Percentiles rank a stretch among this genome's conserved stretches.
phyloP scores from a whole-genome alignment of 2,113 vertebrate species.

The Dryoscopus gambensis region DNA sequence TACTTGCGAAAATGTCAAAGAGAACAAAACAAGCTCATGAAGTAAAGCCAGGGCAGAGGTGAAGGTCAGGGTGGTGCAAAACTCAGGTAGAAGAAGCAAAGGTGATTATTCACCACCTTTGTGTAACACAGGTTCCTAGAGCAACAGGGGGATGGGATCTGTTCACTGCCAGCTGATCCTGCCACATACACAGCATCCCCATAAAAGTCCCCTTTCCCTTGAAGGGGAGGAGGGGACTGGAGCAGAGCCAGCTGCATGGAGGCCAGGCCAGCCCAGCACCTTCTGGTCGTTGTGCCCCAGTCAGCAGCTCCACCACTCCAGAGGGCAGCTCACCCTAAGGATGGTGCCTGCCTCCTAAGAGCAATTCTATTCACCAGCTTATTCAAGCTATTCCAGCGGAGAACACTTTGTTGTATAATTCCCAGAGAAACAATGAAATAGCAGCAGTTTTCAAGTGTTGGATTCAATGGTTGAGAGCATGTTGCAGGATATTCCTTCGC shows the following conservation, averaged over 20 bases:
- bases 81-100: neutral
- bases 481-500: neutral
- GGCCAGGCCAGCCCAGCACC: neutral
- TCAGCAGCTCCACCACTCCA: accelerated
- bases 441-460: neutral
- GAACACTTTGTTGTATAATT: neutral
- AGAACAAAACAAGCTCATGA: neutral
- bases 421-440: neutral
- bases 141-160: neutral
- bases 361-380: neutral
- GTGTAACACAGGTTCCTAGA: accelerated
- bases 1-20: neutral
- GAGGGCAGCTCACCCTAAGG: neutral
- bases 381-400: neutral
- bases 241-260: neutral
- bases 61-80: neutral
- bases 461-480: accelerated
- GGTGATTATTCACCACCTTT: neutral
- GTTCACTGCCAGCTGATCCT: neutral
- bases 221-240: neutral
- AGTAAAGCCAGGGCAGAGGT: neutral
- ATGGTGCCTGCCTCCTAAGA: neutral
- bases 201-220: neutral
- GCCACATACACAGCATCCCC: accelerated
- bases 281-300: neutral